Percentiles rank a stretch among this genome's conserved stretches.
These are phyloP conservation scores for Poeciliopsis infans DNA, from an alignment of 2,797 vertebrate species.

Conservation along the genomic window DNA sequence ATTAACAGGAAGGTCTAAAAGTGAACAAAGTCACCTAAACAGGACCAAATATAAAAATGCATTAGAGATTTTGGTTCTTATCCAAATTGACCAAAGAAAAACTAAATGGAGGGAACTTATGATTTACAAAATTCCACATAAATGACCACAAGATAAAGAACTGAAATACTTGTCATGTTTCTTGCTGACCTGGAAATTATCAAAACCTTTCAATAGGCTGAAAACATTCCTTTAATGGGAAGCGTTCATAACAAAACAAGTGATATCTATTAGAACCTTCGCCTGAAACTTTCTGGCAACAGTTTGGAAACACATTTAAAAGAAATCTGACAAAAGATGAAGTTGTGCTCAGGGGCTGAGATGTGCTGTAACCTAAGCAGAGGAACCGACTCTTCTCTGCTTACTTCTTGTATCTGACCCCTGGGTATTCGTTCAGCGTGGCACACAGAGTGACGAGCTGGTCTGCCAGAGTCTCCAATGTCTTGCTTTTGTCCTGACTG, in stretches of 20 bases:
- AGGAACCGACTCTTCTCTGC: constrained; percentile 41
- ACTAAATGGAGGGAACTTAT: too few species aligned
- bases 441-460: constrained; percentile 95
- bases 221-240: not conserved
- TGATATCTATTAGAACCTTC: not conserved
- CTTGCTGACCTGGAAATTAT: not conserved
- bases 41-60: too few species aligned
- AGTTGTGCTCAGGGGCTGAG: constrained; percentile 23
- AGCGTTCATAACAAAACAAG: not conserved
- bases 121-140: too few species aligned
- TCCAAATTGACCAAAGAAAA: too few species aligned
- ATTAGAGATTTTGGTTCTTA: too few species aligned
- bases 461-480: constrained; percentile 85
- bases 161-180: not conserved
- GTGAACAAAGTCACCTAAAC: too few species aligned
- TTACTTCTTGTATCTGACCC: constrained; percentile 92
- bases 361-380: constrained; percentile 16
- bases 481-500: constrained; percentile 79
- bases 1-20: too few species aligned
- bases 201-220: not conserved
- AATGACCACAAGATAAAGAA: too few species aligned
- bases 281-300: not conserved
- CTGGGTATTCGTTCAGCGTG: constrained; percentile 93
- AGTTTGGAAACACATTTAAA: constrained; percentile 3
- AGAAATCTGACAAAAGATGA: constrained; percentile 24